Conservation (phyloP, 2,888 invertebrate species). For the Steinernema hermaphroditum region DNA sequence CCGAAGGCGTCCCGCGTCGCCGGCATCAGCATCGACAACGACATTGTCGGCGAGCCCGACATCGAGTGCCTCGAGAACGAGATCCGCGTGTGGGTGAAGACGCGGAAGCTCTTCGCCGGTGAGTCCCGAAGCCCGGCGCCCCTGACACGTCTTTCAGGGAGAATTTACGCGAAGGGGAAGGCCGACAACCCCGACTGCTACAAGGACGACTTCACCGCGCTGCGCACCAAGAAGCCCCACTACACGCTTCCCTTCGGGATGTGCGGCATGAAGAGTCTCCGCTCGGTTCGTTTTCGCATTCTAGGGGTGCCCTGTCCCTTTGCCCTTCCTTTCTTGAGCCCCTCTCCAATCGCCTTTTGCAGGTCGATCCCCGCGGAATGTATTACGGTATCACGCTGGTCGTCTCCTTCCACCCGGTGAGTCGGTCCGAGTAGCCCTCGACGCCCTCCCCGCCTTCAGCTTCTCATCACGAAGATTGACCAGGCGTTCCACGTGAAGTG, state of each 20-base stretch:
- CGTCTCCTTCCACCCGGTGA: slow-evolving; percentile 65
- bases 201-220: slow-evolving; percentile 59
- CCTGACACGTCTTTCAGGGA: no score
- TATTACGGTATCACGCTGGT: slow-evolving; percentile 67
- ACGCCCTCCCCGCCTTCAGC: slow-evolving; percentile 63
- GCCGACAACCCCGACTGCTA: slow-evolving; percentile 62
- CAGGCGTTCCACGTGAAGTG: slow-evolving; percentile 67
- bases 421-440: neutral
- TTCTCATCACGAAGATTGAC: slow-evolving; percentile 67
- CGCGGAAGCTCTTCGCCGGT: slow-evolving; percentile 63
- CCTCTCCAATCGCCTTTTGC: neutral
- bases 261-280: slow-evolving; percentile 66
- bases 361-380: slow-evolving; percentile 67
- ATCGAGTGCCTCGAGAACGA: slow-evolving; percentile 66
- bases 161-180: slow-evolving; percentile 66
- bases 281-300: slow-evolving; percentile 56
- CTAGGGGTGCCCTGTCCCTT: neutral
- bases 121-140: neutral
- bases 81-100: slow-evolving; percentile 65
- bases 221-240: slow-evolving; percentile 62
- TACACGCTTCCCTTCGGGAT: slow-evolving; percentile 62
- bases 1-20: neutral
- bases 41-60: slow-evolving; percentile 66
- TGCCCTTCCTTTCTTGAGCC: neutral
- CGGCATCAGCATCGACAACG: slow-evolving; percentile 63